Conservation (phyloP, 1,140 invertebrate genomes). For the Euura saliciscinereae region DNA sequence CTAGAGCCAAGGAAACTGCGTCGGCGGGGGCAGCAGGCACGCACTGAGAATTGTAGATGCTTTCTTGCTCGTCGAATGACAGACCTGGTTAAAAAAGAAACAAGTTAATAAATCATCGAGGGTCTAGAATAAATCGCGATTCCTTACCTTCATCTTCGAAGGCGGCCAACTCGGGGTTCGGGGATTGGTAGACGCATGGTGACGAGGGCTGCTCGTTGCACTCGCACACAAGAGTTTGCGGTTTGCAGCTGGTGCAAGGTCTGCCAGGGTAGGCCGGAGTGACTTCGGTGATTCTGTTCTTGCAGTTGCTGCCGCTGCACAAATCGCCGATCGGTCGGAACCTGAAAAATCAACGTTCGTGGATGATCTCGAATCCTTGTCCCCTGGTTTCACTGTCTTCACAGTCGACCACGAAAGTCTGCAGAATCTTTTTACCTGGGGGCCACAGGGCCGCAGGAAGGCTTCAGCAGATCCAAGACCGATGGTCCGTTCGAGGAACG, state of each 20-base stretch:
- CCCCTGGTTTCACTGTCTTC: background rate
- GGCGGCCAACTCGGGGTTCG: background rate
- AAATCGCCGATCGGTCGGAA: slow-evolving; percentile 2
- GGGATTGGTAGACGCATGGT: background rate
- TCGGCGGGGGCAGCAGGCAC: slow-evolving; percentile 44
- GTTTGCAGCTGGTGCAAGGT: background rate
- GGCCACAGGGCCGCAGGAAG: background rate
- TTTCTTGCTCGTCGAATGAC: slow-evolving; percentile 44
- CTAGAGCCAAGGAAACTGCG: slow-evolving; percentile 55
- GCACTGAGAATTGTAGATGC: background rate
- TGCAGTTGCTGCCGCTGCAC: background rate
- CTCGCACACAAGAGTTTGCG: background rate
- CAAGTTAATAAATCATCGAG: slow-evolving; percentile 36
- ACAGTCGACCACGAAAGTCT: background rate
- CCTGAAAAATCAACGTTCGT: background rate
- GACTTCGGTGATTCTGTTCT: background rate
- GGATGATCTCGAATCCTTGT: background rate
- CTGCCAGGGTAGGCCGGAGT: slow-evolving; percentile 1
- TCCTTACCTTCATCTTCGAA: slow-evolving; percentile 5
- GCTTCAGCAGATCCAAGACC: background rate
- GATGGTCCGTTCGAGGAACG: background rate
- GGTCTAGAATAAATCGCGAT: slow-evolving; percentile 19
- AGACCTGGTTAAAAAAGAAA: slow-evolving; percentile 31
- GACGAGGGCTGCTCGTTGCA: background rate
- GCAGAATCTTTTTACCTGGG: background rate